These are phyloP conservation scores for Apamea monoglypha DNA, from an alignment of 2,888 invertebrate species.

Conservation along the genomic window DNA sequence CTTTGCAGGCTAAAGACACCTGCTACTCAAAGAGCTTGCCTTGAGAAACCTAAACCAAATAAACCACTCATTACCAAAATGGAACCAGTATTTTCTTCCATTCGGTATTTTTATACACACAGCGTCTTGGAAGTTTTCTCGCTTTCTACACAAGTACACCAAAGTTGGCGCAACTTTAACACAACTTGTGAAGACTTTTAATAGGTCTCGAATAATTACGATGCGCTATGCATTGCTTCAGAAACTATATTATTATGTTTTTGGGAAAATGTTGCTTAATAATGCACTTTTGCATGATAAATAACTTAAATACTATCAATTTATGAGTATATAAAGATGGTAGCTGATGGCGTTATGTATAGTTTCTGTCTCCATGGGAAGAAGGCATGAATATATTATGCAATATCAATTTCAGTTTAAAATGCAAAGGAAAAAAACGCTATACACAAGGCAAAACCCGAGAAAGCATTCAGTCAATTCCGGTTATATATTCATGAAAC, in stretches of 20 bases:
- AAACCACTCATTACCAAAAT: slow-evolving; percentile 26
- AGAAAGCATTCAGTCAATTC: neutral
- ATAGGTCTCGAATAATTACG: slow-evolving; percentile 41
- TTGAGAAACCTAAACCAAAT: slow-evolving; percentile 10
- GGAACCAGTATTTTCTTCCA: slow-evolving; percentile 13
- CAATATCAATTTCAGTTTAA: neutral
- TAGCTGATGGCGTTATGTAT: too few relatives aligned
- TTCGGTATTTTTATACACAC: slow-evolving; percentile 24
- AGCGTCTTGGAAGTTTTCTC: slow-evolving; percentile 34
- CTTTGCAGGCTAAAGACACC: neutral
- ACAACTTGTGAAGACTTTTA: slow-evolving; percentile 35
- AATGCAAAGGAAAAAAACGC: neutral
- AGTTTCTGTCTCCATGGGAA: neutral
- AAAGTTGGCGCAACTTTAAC: slow-evolving; percentile 52
- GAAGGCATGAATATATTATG: neutral
- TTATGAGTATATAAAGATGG: neutral
- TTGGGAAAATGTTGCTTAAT: neutral
- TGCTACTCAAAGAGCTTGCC: slow-evolving; percentile 8
- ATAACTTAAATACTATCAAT: neutral
- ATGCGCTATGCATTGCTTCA: slow-evolving; percentile 32
- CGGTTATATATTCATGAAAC: slow-evolving; percentile 28
- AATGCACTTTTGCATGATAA: neutral
- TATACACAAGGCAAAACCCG: neutral
- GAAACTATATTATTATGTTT: slow-evolving; percentile 17
- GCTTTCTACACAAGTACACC: slow-evolving; percentile 67